phyloP scores from a whole-genome alignment of 2,888 invertebrate genomes.

The Busseola fusca region DNA sequence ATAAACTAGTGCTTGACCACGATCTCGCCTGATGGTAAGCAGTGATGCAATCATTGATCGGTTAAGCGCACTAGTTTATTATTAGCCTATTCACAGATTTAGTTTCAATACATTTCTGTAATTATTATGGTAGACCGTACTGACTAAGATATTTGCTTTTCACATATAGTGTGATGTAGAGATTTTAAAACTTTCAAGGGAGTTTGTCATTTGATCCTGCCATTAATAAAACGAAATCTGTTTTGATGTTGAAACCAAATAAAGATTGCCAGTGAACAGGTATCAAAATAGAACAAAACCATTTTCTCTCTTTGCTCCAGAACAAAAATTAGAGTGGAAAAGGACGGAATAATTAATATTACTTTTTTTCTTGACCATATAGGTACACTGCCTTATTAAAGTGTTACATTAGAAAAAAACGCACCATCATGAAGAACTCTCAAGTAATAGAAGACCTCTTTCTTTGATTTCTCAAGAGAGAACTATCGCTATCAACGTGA shows the following conservation, averaged over 20 bases:
- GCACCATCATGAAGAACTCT: not conserved
- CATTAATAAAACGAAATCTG: no score
- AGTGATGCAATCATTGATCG: no score
- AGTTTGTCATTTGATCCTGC: no score
- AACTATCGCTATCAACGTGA: constrained; percentile 14
- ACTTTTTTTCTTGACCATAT: constrained; percentile 10
- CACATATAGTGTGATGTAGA: no score
- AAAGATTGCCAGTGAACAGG: constrained; percentile 7
- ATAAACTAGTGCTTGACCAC: no score
- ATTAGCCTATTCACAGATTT: no score
- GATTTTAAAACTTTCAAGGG: no score
- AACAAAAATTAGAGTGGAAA: constrained; percentile 12
- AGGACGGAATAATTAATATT: constrained; percentile 13
- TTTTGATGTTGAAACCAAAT: not conserved
- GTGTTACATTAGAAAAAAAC: not conserved
- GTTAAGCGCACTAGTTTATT: no score
- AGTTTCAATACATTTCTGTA: no score
- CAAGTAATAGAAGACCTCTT: not conserved
- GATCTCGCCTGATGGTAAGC: no score
- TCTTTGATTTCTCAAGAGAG: constrained; percentile 33
- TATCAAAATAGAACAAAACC: constrained; percentile 18
- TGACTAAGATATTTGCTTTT: no score
- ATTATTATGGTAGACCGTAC: no score
- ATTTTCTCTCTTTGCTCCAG: constrained; percentile 13
- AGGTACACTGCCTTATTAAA: not conserved